These are phyloP conservation scores for Agrotis exclamationis DNA, from an alignment of 2,888 invertebrate genomes.

Conservation along the genomic window DNA sequence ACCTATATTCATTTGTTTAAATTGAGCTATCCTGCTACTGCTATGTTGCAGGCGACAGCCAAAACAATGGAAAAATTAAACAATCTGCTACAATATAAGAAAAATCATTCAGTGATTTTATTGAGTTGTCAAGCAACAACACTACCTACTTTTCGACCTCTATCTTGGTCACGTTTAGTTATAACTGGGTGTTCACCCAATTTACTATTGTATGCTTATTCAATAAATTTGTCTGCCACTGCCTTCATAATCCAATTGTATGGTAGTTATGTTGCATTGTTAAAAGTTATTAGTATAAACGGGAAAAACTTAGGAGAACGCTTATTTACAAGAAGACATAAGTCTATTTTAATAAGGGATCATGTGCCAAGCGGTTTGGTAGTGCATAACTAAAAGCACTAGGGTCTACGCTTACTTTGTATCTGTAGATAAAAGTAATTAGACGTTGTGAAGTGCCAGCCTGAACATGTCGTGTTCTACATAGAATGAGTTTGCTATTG, in stretches of 20 bases:
- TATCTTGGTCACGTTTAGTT: slow-evolving; percentile 14
- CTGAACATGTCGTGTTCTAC: slow-evolving; percentile 99
- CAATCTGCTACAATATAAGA: not conserved
- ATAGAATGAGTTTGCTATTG: slow-evolving; percentile 96
- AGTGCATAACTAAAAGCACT: slow-evolving; percentile 66
- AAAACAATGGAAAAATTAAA: not conserved
- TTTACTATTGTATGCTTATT: slow-evolving; percentile 20
- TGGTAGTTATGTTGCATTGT: slow-evolving; percentile 46
- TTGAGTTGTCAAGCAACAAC: slow-evolving; percentile 20
- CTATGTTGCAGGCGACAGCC: not conserved
- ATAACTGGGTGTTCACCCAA: not conserved
- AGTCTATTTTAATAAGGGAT: slow-evolving; percentile 30
- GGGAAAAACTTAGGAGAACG: slow-evolving; percentile 1
- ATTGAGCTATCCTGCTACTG: slow-evolving; percentile 3
- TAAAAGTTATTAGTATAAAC: slow-evolving; percentile 36
- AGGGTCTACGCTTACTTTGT: slow-evolving; percentile 76
- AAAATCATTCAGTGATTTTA: not conserved
- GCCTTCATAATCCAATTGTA: slow-evolving; percentile 9
- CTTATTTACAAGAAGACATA: slow-evolving; percentile 46
- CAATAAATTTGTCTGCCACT: slow-evolving; percentile 8
- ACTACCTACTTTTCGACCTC: slow-evolving; percentile 21
- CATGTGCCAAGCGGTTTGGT: slow-evolving; percentile 47
- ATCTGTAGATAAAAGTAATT: slow-evolving; percentile 69
- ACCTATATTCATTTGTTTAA: slow-evolving; percentile 8
- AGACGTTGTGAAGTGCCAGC: slow-evolving; percentile 96